Conservation (phyloP, 2,113 vertebrate species). For the Microtus ochrogaster region DNA sequence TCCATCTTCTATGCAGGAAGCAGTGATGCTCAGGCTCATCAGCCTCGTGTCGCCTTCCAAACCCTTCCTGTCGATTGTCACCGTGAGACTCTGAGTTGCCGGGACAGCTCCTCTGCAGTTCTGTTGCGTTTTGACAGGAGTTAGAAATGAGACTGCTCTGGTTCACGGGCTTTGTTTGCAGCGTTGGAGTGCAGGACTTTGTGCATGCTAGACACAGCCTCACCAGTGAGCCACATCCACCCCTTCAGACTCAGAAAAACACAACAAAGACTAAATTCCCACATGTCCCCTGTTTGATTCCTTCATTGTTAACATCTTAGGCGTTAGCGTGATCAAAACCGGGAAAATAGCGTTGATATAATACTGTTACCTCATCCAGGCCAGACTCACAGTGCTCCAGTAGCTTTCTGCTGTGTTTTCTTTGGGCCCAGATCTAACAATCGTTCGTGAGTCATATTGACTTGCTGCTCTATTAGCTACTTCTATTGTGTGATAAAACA, state of each 20-base stretch:
- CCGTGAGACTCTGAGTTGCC: background rate
- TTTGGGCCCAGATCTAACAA: background rate
- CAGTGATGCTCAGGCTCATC: background rate
- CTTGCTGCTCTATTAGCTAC: background rate
- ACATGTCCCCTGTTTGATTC: background rate
- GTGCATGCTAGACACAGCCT: background rate
- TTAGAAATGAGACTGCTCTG: background rate
- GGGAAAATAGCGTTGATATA: background rate
- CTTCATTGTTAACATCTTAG: background rate
- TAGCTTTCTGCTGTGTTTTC: background rate
- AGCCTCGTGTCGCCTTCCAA: background rate
- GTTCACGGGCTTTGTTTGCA: background rate
- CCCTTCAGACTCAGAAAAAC: background rate
- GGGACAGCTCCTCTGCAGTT: background rate
- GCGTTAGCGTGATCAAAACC: background rate
- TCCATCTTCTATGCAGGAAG: background rate
- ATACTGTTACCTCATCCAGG: background rate
- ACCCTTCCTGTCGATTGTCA: slow-evolving; percentile 29
- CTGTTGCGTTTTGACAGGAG: background rate
- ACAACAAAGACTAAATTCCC: background rate
- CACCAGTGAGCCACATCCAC: background rate
- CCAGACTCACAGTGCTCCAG: background rate
- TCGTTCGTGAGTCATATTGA: background rate
- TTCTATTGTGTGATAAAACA: background rate
- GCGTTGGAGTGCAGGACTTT: background rate